phyloP scores from a whole-genome alignment of 1,140 invertebrate genomes.

The Sitophilus oryzae region DNA sequence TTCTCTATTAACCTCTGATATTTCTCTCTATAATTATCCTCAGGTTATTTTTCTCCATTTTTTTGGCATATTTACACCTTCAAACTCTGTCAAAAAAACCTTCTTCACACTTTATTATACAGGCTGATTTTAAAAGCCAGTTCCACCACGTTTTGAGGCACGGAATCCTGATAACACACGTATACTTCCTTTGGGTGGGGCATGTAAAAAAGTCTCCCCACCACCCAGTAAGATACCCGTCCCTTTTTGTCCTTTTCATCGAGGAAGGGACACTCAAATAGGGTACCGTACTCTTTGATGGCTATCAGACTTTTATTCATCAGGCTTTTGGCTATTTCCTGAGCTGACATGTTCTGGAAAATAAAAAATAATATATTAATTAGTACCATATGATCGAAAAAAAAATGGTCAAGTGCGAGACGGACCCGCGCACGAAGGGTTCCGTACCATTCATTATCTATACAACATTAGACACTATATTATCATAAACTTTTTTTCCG shows the following conservation, averaged over 20 bases:
- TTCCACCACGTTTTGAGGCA: slow-evolving; percentile 75
- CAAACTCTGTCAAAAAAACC: no score
- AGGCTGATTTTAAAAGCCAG: slow-evolving; percentile 62
- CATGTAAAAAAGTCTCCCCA: slow-evolving; percentile 59
- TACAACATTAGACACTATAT: no score
- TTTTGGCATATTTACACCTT: no score
- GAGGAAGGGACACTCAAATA: slow-evolving; percentile 51
- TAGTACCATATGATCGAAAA: no score
- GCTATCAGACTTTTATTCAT: slow-evolving; percentile 68
- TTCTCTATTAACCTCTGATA: no score
- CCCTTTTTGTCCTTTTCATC: slow-evolving; percentile 38
- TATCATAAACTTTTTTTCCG: no score
- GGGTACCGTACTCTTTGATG: slow-evolving; percentile 67
- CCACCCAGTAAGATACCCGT: slow-evolving; percentile 44
- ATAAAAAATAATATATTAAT: no score
- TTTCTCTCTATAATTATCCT: no score
- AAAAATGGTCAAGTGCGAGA: no score
- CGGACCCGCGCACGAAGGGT: no score
- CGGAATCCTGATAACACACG: slow-evolving; percentile 70
- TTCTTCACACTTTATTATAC: slow-evolving; percentile 9
- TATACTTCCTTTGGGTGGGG: slow-evolving; percentile 70
- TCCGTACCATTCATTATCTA: no score
- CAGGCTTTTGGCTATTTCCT: slow-evolving; percentile 52
- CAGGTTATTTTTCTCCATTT: no score
- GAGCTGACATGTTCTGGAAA: slow-evolving; percentile 51